phyloP scores from a whole-genome alignment of 2,888 invertebrate genomes.

The Octodonta nipae region DNA sequence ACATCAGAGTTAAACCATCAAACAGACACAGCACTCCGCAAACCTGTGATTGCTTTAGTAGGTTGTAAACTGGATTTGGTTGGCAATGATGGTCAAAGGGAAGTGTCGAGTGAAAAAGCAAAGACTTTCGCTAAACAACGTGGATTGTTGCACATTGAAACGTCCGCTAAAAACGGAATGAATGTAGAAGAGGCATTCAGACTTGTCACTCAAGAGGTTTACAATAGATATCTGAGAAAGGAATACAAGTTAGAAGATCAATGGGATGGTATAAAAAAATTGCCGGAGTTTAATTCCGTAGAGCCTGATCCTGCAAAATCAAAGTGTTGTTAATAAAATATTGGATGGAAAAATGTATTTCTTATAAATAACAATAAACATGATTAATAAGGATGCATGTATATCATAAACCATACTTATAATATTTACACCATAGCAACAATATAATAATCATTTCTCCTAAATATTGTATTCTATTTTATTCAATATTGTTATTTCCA shows the following conservation, averaged over 20 bases:
- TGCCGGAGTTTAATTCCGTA: constrained; percentile 75
- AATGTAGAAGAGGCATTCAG: constrained; percentile 90
- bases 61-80: constrained; percentile 82
- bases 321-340: constrained; percentile 83
- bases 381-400: no score
- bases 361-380: no score
- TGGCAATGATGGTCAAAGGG: constrained; percentile 52
- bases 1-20: constrained; percentile 88
- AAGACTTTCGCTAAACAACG: constrained; percentile 84
- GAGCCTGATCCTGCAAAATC: constrained; percentile 83
- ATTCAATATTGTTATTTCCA: no score
- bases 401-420: no score
- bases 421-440: no score
- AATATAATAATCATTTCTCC: no score
- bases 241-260: constrained; percentile 89
- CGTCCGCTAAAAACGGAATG: constrained; percentile 81
- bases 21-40: constrained; percentile 91
- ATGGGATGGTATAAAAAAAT: constrained; percentile 94
- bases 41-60: constrained; percentile 83
- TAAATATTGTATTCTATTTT: no score
- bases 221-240: constrained; percentile 76
- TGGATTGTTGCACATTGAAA: constrained; percentile 85
- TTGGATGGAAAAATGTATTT: no score
- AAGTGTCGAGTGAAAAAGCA: constrained; percentile 83
- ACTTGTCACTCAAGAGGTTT: constrained; percentile 80